Evolutionary conservation across 2,113 vertebrate species (phyloP).

Genomic region (Calidris pugnax): DNA sequence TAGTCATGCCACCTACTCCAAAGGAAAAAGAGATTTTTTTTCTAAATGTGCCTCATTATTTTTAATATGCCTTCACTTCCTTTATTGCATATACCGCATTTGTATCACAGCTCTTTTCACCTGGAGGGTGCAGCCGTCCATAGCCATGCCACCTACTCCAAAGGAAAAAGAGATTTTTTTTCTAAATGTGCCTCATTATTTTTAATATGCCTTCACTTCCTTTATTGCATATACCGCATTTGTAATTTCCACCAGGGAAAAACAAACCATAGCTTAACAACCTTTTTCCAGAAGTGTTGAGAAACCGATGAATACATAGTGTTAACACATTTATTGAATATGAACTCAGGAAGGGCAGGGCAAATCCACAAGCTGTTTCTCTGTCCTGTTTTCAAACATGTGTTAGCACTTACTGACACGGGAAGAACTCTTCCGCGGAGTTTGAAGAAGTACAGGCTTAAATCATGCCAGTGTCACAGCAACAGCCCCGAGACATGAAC

Average conservation of each 20-base stretch:
- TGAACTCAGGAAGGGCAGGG: conserved; percentile 57
- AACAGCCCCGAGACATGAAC: not conserved
- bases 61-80: conserved; percentile 43
- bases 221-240: conserved; percentile 38
- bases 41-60: not conserved
- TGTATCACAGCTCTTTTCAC: conserved; percentile 45
- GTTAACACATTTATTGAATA: conserved; percentile 64
- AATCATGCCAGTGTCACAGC: not conserved
- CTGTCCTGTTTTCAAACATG: conserved; percentile 60
- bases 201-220: conserved; percentile 43
- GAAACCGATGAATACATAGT: conserved; percentile 50
- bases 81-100: conserved; percentile 38
- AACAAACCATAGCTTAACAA: conserved; percentile 55
- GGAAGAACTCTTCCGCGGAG: conserved; percentile 42
- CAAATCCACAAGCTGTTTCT: conserved; percentile 52
- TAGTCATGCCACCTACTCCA: not conserved
- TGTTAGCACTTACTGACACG: conserved; percentile 72
- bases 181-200: not conserved
- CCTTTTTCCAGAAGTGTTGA: conserved; percentile 47
- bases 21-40: not conserved
- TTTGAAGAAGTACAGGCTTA: conserved; percentile 18
- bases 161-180: not conserved
- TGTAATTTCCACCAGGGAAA: conserved; percentile 62
- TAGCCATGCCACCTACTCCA: not conserved
- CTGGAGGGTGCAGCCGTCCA: not conserved